Conservation (phyloP, 2,797 vertebrate genomes). For the Calcarius lapponicus region DNA sequence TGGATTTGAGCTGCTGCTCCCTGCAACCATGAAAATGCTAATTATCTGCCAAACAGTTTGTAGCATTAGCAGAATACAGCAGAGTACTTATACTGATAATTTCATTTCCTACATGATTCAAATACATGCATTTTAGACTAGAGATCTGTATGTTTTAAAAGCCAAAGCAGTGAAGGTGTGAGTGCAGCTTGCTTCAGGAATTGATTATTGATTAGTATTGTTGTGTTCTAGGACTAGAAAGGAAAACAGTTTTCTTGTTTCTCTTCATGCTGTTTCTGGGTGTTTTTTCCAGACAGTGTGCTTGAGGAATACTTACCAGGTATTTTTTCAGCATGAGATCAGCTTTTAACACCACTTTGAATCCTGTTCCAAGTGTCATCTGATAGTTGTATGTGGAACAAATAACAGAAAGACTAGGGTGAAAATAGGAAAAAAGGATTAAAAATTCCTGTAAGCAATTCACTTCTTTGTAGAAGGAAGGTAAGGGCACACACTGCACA, state of each 20-base stretch:
- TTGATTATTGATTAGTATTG: neutral
- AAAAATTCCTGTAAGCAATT: neutral
- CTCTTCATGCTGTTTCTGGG: neutral
- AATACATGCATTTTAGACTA: neutral
- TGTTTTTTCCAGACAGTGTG: neutral
- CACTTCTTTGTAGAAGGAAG: neutral
- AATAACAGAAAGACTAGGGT: neutral
- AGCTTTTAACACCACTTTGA: neutral
- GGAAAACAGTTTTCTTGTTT: neutral
- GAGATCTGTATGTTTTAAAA: neutral
- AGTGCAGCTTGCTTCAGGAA: neutral
- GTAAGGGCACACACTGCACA: neutral
- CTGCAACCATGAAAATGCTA: neutral
- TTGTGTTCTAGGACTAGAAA: neutral
- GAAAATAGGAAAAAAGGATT: neutral
- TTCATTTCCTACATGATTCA: neutral
- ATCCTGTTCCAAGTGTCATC: neutral
- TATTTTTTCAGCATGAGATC: neutral
- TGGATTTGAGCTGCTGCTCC: conserved; percentile 5
- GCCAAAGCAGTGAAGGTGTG: neutral
- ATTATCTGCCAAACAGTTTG: neutral
- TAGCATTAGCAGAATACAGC: neutral
- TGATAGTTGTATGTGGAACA: neutral
- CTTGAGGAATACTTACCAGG: neutral
- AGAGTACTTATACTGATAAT: neutral